Evolutionary conservation across 2,113 vertebrate species (phyloP).

Genomic region (Scortum barcoo): DNA sequence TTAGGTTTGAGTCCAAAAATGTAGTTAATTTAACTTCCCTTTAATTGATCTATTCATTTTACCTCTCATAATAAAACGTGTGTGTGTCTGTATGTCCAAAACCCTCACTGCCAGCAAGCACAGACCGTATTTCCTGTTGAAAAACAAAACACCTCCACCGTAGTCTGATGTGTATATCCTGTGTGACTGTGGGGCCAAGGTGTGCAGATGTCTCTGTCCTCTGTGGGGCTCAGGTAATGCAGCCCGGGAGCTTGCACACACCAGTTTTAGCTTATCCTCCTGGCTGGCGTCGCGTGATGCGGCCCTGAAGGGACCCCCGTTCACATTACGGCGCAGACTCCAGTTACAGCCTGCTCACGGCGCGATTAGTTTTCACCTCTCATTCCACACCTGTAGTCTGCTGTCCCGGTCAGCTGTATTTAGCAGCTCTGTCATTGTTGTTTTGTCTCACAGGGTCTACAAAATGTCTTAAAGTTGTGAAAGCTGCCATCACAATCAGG

Average conservation of each 20-base stretch:
- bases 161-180: neutral
- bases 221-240: neutral
- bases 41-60: neutral
- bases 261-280: slow-evolving; percentile 23
- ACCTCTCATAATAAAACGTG: neutral
- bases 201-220: neutral
- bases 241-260: slow-evolving; percentile 5
- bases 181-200: neutral
- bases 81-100: neutral
- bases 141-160: neutral
- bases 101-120: neutral
- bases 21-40: neutral
- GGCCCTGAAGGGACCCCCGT: slow-evolving; percentile 21
- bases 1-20: neutral
- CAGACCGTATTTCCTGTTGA: neutral
- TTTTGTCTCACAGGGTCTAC: too few species aligned
- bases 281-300: slow-evolving; percentile 39
- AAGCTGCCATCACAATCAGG: neutral
- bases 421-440: neutral
- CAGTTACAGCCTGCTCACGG: slow-evolving; percentile 62
- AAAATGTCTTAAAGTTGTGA: neutral
- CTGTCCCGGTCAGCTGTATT: neutral
- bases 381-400: slow-evolving; percentile 2
- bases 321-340: slow-evolving; percentile 66
- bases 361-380: slow-evolving; percentile 54